phyloP scores from a whole-genome alignment of 1,140 invertebrate genomes.

The Eumeta japonica region DNA sequence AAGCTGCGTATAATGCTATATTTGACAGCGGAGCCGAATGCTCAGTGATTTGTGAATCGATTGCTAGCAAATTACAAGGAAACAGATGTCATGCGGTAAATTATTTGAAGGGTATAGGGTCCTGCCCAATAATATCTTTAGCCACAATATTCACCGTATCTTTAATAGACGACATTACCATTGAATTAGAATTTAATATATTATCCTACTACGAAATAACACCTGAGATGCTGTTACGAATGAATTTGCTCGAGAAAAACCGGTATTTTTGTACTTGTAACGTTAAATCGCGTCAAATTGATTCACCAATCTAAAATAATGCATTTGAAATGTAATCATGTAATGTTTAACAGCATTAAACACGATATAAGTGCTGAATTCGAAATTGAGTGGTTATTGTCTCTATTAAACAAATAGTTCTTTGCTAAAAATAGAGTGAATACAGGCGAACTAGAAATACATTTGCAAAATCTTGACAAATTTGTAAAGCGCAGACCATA shows the following conservation, averaged over 20 bases:
- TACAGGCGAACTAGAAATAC: no score
- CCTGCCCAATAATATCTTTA: slow-evolving; percentile 11
- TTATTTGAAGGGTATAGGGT: slow-evolving; percentile 14
- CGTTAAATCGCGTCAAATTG: slow-evolving; percentile 8
- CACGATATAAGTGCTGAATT: slow-evolving; percentile 12
- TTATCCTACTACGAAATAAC: slow-evolving; percentile 18
- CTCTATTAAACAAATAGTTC: slow-evolving; percentile 9
- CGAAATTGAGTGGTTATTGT: slow-evolving; percentile 10
- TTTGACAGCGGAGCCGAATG: slow-evolving; percentile 22
- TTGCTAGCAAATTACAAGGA: slow-evolving; percentile 14
- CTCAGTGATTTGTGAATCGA: no score
- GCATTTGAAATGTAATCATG: slow-evolving; percentile 6
- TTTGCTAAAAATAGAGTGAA: slow-evolving; percentile 10
- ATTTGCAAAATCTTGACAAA: slow-evolving; percentile 8
- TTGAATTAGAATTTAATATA: slow-evolving; percentile 17
- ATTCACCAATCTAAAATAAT: slow-evolving; percentile 8
- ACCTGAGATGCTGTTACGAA: slow-evolving; percentile 14
- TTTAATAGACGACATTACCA: slow-evolving; percentile 12
- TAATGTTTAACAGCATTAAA: slow-evolving; percentile 8
- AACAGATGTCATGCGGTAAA: slow-evolving; percentile 4
- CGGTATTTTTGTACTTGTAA: slow-evolving; percentile 11
- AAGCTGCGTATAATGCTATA: no score
- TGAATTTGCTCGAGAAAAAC: slow-evolving; percentile 12
- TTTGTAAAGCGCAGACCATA: slow-evolving; percentile 16
- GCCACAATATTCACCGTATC: slow-evolving; percentile 11